Conservation (phyloP, 1,140 invertebrate species). For the Antheraea mylitta region DNA sequence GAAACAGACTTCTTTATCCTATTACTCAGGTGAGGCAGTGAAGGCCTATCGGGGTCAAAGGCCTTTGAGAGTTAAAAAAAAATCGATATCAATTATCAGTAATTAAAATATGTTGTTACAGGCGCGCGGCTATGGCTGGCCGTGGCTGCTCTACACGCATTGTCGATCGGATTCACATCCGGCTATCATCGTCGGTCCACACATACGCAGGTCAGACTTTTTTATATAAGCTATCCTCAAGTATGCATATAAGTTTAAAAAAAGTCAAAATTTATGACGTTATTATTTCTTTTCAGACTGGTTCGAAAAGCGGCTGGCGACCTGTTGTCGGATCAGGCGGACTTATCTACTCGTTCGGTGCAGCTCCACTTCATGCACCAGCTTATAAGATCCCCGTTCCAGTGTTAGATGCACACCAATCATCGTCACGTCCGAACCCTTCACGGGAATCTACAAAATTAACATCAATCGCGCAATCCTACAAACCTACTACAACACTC, state of each 20-base stretch:
- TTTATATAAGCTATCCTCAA: too few relatives aligned
- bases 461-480: slow-evolving; percentile 69
- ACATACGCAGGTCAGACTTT: slow-evolving; percentile 36
- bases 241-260: too few relatives aligned
- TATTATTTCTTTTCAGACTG: slow-evolving; percentile 46
- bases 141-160: slow-evolving; percentile 38
- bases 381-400: slow-evolving; percentile 53
- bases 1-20: too few relatives aligned
- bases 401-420: slow-evolving; percentile 49
- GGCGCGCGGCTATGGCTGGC: slow-evolving; percentile 52
- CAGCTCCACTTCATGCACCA: slow-evolving; percentile 50
- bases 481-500: slow-evolving; percentile 59
- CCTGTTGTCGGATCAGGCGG: slow-evolving; percentile 66
- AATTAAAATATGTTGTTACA: slow-evolving; percentile 19
- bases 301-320: slow-evolving; percentile 73
- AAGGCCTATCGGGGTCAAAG: too few relatives aligned
- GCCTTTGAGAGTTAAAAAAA: too few relatives aligned
- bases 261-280: too few relatives aligned
- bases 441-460: slow-evolving; percentile 69
- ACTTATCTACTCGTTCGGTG: slow-evolving; percentile 48
- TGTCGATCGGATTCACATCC: slow-evolving; percentile 34
- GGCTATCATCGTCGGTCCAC: slow-evolving; percentile 54
- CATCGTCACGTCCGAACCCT: slow-evolving; percentile 64
- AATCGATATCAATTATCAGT: too few relatives aligned
- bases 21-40: too few relatives aligned